Percentiles rank a stretch among this genome's conserved stretches.
Conservation (phyloP, 2,888 invertebrate genomes). For the Dorcus parallelipipedus region DNA sequence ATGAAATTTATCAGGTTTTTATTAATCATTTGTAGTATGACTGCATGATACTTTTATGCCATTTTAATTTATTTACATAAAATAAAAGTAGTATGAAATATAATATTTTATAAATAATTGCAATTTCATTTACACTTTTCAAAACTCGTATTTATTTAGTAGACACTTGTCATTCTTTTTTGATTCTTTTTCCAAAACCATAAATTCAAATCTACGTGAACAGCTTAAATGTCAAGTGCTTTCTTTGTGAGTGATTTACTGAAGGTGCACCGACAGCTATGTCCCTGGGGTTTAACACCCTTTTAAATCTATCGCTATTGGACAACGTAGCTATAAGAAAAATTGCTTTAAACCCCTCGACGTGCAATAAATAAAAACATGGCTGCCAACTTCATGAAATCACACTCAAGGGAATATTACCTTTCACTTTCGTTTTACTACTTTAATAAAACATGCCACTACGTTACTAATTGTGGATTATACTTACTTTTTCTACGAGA, state of each 20-base stretch:
- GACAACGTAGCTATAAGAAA: constrained; percentile 25
- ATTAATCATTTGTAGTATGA: too few relatives aligned
- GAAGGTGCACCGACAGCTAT: background rate
- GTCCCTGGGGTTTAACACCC: constrained; percentile 36
- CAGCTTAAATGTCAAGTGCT: background rate
- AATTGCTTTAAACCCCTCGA: constrained; percentile 34
- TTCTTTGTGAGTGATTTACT: constrained; percentile 1
- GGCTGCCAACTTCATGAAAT: constrained; percentile 21
- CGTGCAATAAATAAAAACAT: constrained; percentile 25
- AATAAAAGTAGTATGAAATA: too few relatives aligned
- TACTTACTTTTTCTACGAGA: background rate
- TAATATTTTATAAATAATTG: too few relatives aligned
- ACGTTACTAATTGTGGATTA: constrained; percentile 1
- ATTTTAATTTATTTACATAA: too few relatives aligned
- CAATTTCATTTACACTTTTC: too few relatives aligned
- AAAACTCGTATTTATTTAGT: too few relatives aligned
- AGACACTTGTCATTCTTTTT: background rate
- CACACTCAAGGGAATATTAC: constrained; percentile 19
- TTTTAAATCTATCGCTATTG: constrained; percentile 42
- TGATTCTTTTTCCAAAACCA: constrained; percentile 1
- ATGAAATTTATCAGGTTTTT: too few relatives aligned
- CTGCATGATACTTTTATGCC: too few relatives aligned
- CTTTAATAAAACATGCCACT: too few relatives aligned
- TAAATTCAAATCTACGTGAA: background rate
- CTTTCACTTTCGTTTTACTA: too few relatives aligned